Base-by-base conservation (phyloP, 2,888 invertebrate species). In the Eucera pruinosa region DNA sequence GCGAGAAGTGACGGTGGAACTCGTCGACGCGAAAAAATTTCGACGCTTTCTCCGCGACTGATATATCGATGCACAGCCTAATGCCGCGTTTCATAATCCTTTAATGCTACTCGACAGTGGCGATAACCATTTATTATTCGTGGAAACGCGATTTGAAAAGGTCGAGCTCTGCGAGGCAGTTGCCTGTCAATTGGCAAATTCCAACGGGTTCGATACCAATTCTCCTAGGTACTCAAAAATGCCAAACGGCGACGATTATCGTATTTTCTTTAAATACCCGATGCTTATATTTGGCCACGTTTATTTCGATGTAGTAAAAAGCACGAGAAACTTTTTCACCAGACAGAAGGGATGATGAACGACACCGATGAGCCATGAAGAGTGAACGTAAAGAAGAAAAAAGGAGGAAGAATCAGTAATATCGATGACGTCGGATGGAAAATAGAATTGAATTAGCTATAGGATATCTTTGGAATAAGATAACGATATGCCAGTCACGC, bases 51-150 rank as follows among this genome's bases (percentile, higher is more conserved):
- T 50, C 55, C 36, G n/a, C 9, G 15, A 2, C 23, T 33, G 69
- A 69, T 65, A 78, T 52, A 78, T 79, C 60, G 67, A 77, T 27
- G 60, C 54, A 23, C 18, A n/a, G 54, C 15, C 60, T 52, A 66
- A 57, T 36, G 33, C 43, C 33, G 41, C 20, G 64, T 83, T 76
- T 81, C 81, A 58, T 71, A 66, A 83, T 68, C 78, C 72, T 64
- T 71, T 78, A 78, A 78, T 61, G 66, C 58, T 66, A 64, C 25
- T 20, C 52, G 57, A 83, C 66, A 69, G 60, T 18, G 58, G 27
- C 72, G 72, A 75, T 79, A 71, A 76, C 58, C 61, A 71, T 82
- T 74, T 68, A 65, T 70, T 83, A 62, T 58, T 73, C 78, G 61
- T 45, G 54, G 61, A 71, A 67, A 75, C 62, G 57, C 58, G 55